A percentile compares a stretch with the other conserved stretches of the same genome.
phyloP scores from a whole-genome alignment of 37 sponge, comb jelly and placozoan genomes.

The Theonella swinhoei region DNA sequence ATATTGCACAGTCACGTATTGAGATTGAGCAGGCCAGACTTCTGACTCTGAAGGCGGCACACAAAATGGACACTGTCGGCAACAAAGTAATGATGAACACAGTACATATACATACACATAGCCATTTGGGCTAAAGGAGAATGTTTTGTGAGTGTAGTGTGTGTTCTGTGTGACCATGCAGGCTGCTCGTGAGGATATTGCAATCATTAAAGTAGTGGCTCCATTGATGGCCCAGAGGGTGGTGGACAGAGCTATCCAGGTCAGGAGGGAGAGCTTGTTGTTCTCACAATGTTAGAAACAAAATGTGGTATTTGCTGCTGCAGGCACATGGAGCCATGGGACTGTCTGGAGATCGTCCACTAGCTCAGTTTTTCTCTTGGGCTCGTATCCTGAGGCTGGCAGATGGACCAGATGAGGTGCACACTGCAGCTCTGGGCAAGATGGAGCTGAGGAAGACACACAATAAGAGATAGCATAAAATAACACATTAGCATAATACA shows the following conservation, averaged over 20 bases:
- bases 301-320: not conserved
- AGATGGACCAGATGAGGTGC: slow-evolving; percentile 95
- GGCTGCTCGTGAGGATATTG: slow-evolving; percentile 76
- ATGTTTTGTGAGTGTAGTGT: not conserved
- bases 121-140: not conserved
- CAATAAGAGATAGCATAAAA: not conserved
- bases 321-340: slow-evolving; percentile 84
- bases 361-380: slow-evolving; percentile 73
- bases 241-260: slow-evolving; percentile 88
- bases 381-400: slow-evolving; percentile 87
- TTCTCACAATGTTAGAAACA: not conserved
- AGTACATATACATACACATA: not conserved
- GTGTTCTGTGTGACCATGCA: not conserved
- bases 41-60: slow-evolving; percentile 84
- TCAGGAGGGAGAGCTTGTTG: slow-evolving; percentile 17
- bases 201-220: slow-evolving; percentile 89
- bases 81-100: slow-evolving; percentile 46
- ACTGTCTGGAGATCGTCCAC: slow-evolving; percentile 62
- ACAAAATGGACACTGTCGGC: slow-evolving; percentile 83
- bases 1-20: slow-evolving; percentile 77
- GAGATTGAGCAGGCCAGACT: slow-evolving; percentile 91
- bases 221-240: slow-evolving; percentile 81
- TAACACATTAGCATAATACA: not conserved
- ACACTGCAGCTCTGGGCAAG: slow-evolving; percentile 71
- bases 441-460: slow-evolving; percentile 57